Evolutionary conservation across 2,888 invertebrate genomes (phyloP).

Genomic region (Antheraea yamamai): DNA sequence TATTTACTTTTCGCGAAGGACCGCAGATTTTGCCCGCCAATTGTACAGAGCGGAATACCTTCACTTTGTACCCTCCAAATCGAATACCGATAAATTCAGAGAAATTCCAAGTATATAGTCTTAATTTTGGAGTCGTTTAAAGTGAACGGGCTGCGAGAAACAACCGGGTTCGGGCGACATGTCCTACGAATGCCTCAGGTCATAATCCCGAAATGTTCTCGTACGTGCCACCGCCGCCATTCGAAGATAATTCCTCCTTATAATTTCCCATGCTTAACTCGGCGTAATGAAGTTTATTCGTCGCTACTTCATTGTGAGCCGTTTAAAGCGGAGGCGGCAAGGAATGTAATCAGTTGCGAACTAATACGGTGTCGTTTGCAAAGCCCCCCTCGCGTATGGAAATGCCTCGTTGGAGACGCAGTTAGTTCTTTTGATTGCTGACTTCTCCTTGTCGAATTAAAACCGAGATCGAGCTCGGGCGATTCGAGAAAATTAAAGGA

Average conservation of each 20-base stretch:
- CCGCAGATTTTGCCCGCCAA: constrained; percentile 59
- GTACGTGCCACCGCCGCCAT: constrained; percentile 68
- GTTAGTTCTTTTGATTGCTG: constrained; percentile 81
- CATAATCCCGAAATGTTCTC: constrained; percentile 65
- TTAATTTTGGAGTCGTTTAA: constrained; percentile 51
- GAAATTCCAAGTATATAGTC: constrained; percentile 50
- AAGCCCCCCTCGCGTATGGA: constrained; percentile 76
- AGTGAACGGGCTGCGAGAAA: constrained; percentile 48
- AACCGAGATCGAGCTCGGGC: constrained; percentile 70
- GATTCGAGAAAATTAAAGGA: constrained; percentile 76
- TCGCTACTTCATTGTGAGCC: constrained; percentile 78
- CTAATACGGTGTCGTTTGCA: constrained; percentile 76
- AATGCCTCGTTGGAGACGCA: constrained; percentile 74
- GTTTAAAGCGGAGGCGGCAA: constrained; percentile 68
- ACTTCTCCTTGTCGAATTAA: constrained; percentile 76
- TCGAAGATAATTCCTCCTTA: constrained; percentile 79
- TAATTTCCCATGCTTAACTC: constrained; percentile 80
- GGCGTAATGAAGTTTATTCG: constrained; percentile 80
- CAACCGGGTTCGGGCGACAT: constrained; percentile 47
- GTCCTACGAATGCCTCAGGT: constrained; percentile 63
- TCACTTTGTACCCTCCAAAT: constrained; percentile 42
- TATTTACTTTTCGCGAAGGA: constrained; percentile 75
- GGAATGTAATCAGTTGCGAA: constrained; percentile 81
- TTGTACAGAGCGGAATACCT: constrained; percentile 59
- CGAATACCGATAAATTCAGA: constrained; percentile 37